A percentile compares a stretch with the other conserved stretches of the same genome.
These are phyloP conservation scores for Willowsia nigromaculata DNA, from an alignment of 2,888 invertebrate species.

Conservation along the genomic window DNA sequence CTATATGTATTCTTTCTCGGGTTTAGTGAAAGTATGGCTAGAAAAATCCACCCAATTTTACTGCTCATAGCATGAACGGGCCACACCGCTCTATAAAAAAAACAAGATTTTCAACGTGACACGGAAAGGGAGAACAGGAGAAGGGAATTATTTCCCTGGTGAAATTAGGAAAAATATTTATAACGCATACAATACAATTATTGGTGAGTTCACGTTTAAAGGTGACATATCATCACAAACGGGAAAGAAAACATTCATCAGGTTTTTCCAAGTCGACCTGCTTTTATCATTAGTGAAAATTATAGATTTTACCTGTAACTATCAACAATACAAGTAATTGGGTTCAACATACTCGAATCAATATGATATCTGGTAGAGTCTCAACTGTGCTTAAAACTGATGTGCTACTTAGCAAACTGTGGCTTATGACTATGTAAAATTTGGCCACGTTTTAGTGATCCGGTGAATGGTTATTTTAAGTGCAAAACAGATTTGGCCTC, in stretches of 20 bases:
- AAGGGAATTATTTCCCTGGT: not conserved
- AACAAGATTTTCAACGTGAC: constrained; percentile 57
- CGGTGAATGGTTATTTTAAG: not conserved
- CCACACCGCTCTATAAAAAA: constrained; percentile 54
- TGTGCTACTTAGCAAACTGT: not conserved
- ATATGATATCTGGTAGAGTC: not conserved
- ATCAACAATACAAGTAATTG: too few species aligned
- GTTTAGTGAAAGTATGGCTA: not conserved
- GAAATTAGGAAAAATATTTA: not conserved
- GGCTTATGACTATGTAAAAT: not conserved
- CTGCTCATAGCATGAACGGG: not conserved
- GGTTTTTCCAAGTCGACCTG: not conserved
- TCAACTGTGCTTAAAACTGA: not conserved
- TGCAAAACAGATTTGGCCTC: not conserved
- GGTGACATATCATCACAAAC: not conserved
- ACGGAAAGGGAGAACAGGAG: not conserved
- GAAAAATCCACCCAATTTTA: constrained; percentile 25
- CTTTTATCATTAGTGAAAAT: too few species aligned
- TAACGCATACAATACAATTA: not conserved
- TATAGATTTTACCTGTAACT: too few species aligned
- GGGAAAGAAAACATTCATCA: not conserved
- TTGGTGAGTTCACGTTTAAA: not conserved
- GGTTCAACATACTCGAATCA: not conserved
- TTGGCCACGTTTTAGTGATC: not conserved
- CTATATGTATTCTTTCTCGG: not conserved